Base-by-base conservation (phyloP, 2,888 invertebrate genomes). In the Alloplasta piceator region DNA sequence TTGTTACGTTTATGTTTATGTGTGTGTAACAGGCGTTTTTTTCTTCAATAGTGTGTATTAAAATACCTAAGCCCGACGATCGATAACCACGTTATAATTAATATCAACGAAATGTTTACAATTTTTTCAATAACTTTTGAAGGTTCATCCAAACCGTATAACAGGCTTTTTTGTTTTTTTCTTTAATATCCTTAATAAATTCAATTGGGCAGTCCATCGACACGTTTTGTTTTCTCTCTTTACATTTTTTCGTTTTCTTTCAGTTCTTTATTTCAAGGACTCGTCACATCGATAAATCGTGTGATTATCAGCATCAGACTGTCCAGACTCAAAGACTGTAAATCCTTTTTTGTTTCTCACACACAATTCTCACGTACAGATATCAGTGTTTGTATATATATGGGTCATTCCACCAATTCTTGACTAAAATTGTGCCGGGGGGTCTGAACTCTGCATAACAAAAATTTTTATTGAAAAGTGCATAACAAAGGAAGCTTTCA, bases 221-320 rank as follows among this genome's bases (percentile, higher is more conserved):
- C 72, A 6, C 56, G 39, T 55, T 72, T 71, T 55, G 85, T 86
- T 82, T 82, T 78, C 84, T 85, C 77, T 78, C 82, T 66, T 79
- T 83, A 41, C n/a, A n/a, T 61, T 75, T 6, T 61, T 52, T 66
- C 48, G 52, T 58, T 66, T 76, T 14, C 71, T 74, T 75, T 80
- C 73, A 67, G 48, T 61, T 68, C 48, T 64, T 38, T 48, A 38
- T 16, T 14, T 41, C 52, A 36, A 52, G 58, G 72, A 80, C 64
- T 50, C 52, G 52, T 74, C 58, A 48, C 56, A 38, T 74, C 66
- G 74, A 76, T 58, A 66, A 75, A 80, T 80, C 46, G 63, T 58
- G 56, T 72, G 55, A 67, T 61, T 63, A 48, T 71, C 80, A 66
- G 68, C 76, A 72, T 80, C 76, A 72, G 80, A 80, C 80, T 80